Percentiles rank a stretch among this genome's conserved stretches.
These are phyloP conservation scores for Schrankia costaestrigalis DNA, from an alignment of 2,888 invertebrate species.

Conservation along the genomic window DNA sequence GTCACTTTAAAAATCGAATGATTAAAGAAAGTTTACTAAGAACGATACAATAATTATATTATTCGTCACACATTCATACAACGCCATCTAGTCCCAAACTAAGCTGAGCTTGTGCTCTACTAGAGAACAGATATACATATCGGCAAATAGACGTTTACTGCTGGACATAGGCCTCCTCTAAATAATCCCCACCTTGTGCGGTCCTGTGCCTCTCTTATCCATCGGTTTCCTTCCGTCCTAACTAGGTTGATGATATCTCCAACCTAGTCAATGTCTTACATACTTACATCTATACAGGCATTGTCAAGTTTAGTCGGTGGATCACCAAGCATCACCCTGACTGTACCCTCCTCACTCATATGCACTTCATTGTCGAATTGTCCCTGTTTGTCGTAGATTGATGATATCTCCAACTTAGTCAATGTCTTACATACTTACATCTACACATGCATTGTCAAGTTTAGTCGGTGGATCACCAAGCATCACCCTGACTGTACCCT, in stretches of 20 bases:
- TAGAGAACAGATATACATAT: no score
- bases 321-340: slow-evolving; percentile 13
- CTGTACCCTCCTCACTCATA: slow-evolving; percentile 19
- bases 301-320: slow-evolving; percentile 26
- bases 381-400: background rate
- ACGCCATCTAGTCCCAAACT: no score
- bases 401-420: background rate
- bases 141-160: no score
- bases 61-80: no score
- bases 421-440: slow-evolving; percentile 30
- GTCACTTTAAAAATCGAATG: no score
- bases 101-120: no score
- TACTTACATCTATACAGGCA: slow-evolving; percentile 38
- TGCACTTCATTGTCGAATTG: no score
- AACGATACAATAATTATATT: no score
- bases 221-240: background rate
- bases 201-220: no score
- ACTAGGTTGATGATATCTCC: background rate
- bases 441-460: slow-evolving; percentile 30
- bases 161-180: no score
- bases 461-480: slow-evolving; percentile 18
- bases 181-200: no score
- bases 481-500: slow-evolving; percentile 15
- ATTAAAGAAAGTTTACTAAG: no score
- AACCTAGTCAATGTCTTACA: background rate